Conservation (phyloP, 2,113 vertebrate genomes). For the Rhineura floridana region DNA sequence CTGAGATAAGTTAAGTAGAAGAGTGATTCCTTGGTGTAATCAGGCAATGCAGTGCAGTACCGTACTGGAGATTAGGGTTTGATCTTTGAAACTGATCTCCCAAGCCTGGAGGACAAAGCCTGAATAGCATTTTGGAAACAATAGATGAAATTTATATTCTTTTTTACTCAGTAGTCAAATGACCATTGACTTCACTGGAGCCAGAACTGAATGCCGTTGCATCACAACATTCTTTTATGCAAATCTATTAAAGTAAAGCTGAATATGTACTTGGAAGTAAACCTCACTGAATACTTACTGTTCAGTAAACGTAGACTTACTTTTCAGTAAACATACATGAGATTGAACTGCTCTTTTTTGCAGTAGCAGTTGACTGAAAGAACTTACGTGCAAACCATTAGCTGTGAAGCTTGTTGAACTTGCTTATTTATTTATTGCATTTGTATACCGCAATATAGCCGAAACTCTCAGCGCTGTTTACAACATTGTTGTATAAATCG, state of each 20-base stretch:
- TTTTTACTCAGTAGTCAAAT: background rate
- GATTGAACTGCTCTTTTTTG: background rate
- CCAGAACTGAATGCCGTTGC: background rate
- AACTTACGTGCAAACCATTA: background rate
- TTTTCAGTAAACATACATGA: background rate
- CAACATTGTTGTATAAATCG: too few relatives aligned
- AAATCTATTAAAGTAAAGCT: background rate
- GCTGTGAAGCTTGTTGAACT: too few relatives aligned
- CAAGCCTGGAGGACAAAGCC: conserved; percentile 12
- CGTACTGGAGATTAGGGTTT: conserved; percentile 6
- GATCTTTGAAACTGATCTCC: conserved; percentile 31
- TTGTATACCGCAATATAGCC: too few relatives aligned
- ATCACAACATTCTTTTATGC: background rate
- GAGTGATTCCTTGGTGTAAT: background rate
- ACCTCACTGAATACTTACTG: background rate
- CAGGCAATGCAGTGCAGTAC: background rate
- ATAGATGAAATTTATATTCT: background rate
- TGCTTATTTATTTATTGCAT: too few relatives aligned
- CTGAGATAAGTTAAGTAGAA: conserved; percentile 10
- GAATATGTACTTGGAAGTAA: background rate
- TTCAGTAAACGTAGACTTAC: background rate
- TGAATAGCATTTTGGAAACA: conserved; percentile 21
- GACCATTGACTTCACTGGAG: conserved; percentile 2
- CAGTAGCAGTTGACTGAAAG: too few relatives aligned
- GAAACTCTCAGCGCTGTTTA: too few relatives aligned